Evolutionary conservation across 2,113 vertebrate genomes (phyloP), one percentile per base, ranked within the genome.

Genomic region (Scalopus aquaticus): DNA sequence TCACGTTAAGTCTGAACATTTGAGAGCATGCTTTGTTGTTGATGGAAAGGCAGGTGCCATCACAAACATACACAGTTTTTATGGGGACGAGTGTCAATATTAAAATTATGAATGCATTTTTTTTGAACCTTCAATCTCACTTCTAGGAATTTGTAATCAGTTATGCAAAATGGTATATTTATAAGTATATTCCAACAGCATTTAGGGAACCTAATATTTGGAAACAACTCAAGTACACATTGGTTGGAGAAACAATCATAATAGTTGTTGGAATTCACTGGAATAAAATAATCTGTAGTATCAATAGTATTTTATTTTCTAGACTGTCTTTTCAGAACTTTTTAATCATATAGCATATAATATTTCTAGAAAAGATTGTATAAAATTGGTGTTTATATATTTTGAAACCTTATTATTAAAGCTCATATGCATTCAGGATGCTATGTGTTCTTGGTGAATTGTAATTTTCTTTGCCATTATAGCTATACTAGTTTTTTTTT

Each of bases 31-130:
- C 44, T 24, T 84, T 44, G 15, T 81, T 85, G 60, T n/a, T 44
- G 82, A 15, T 58, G 28, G 44, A 85, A 82, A 80, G 32, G 54
- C 30, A 89, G 35, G n/a, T 60, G 12, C 4, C n/a, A 6, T 80
- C 51, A 80, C 58, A 85, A 80, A 83, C 73, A 65, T 62, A 35
- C 58, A 49, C 22, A 54, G 0, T 26, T 46, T 39, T 79, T 83
- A 17, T 20, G 7, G 79, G 26, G 6, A 35, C 44, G 91, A 72
- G 7, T 73, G 67, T 46, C 3, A 60, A 1, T 84, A 85, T 62
- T 72, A 87, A 49, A 87, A 74, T 84, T 46, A 79, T n/a, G 72
- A 92, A 42, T 83, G 28, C 28, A 67, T 90, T 84, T 78, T 8
- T 1, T 93, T 93, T 82, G 37, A 56, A 76, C 19, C 12, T 82